Percentiles rank a stretch among this genome's conserved stretches.
phyloP scores from a whole-genome alignment of 2,888 invertebrate genomes.

The Ceratothoa steindachneri region DNA sequence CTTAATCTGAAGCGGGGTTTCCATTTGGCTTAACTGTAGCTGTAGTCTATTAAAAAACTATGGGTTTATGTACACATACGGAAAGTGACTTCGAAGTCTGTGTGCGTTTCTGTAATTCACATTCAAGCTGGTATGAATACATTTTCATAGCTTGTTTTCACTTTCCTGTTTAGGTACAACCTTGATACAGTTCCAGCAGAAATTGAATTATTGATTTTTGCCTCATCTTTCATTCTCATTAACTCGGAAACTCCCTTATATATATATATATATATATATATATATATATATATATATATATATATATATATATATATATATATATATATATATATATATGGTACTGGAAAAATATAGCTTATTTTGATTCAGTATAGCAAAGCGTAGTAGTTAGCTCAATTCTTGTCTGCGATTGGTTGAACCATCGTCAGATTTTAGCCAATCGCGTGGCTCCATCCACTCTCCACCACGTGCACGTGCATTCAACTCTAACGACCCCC shows the following conservation, averaged over 20 bases:
- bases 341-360: too few relatives aligned
- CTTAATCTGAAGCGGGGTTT: too few relatives aligned
- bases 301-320: neutral
- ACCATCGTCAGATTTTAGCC: neutral
- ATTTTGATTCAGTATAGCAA: too few relatives aligned
- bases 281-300: neutral
- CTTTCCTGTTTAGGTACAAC: neutral
- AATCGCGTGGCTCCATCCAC: neutral
- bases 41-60: too few relatives aligned
- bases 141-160: neutral
- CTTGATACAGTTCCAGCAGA: neutral
- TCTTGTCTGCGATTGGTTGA: neutral
- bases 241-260: neutral
- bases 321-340: too few relatives aligned
- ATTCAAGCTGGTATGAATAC: neutral
- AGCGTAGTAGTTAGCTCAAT: too few relatives aligned
- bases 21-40: too few relatives aligned
- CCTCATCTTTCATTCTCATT: neutral
- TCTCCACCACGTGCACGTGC: neutral
- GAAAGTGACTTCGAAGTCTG: too few relatives aligned
- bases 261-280: neutral
- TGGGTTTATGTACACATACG: too few relatives aligned
- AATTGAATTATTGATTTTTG: neutral
- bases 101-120: too few relatives aligned
- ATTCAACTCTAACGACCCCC: neutral